Base-by-base conservation (phyloP, 1,140 invertebrate genomes). In the Trachymyrmex septentrionalis region DNA sequence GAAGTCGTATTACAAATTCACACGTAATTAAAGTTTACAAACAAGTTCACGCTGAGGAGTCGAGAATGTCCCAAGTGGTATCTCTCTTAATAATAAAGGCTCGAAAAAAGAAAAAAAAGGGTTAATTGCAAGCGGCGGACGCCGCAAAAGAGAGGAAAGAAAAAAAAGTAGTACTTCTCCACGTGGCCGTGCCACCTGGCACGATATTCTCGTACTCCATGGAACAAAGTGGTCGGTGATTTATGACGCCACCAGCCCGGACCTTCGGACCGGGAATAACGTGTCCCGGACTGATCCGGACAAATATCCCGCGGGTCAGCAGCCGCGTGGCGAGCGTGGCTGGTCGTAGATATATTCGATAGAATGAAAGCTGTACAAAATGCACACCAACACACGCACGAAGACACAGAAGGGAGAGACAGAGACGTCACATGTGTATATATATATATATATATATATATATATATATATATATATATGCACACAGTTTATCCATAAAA, bases 141-240 rank as follows among this genome's bases (percentile, higher is more conserved):
- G 12, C 24, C 34, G 55, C 34, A 10, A 48, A 14, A 63, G 24
- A 10, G 16, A 12, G 14, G 16, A 82, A 59, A 10, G 16, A 12
- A 9, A n/a, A 82, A 59, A 34, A 14, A 0, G 24, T 24, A 50
- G 57, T 50, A 44, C n/a, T 75, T 44, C 7, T 38, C 24, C 80
- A 82, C 80, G 80, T 82, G 48, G 63, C 80, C 69, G 69, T 61
- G 53, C 69, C 55, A 61, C 69, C 80, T 73, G 80, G 55, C 55
- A 61, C 80, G 80, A 84, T 84, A 84, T 84, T 84, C 80, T 50
- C 69, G 69, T 57, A 55, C 55, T 50, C 69, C 27, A 63, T 27
- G 80, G 69, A 84, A 84, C 80, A 84, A 84, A 84, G 80, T 84
- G 69, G 55, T 84, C 80, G 80, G 80, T 84, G 80, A 84, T 84